phyloP scores from a whole-genome alignment of 1,140 invertebrate species.

The Ostrea edulis region DNA sequence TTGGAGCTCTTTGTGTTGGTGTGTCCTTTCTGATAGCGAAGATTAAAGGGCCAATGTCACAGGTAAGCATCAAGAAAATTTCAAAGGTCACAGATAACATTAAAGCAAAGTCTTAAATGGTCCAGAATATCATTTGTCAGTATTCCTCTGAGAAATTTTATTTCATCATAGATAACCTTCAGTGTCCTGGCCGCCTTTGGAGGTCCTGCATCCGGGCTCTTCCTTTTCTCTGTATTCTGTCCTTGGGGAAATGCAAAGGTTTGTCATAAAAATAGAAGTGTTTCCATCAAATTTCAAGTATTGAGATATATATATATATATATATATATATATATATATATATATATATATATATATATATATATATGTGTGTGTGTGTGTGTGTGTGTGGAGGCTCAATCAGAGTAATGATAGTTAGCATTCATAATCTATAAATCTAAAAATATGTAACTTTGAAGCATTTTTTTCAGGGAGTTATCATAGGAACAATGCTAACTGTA shows the following conservation, averaged over 20 bases:
- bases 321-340: no score
- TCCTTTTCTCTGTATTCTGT: constrained; percentile 72
- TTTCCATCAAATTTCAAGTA: no score
- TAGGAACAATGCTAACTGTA: constrained; percentile 48
- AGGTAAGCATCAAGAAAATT: constrained; percentile 62
- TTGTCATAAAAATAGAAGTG: constrained; percentile 8
- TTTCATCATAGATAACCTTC: constrained; percentile 39
- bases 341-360: no score
- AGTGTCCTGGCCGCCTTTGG: constrained; percentile 68
- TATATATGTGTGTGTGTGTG: no score
- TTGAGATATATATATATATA: no score
- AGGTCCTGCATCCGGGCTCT: constrained; percentile 73
- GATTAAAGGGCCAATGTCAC: constrained; percentile 85
- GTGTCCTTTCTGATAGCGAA: constrained; percentile 87
- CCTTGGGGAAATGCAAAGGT: constrained; percentile 72
- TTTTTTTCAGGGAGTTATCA: constrained; percentile 54
- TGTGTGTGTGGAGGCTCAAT: background rate
- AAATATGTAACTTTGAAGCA: background rate
- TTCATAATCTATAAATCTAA: no score
- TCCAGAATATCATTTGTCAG: background rate
- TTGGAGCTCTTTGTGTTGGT: constrained; percentile 85
- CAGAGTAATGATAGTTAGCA: no score
- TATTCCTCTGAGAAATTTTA: no score
- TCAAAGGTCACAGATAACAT: no score
- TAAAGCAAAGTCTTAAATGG: no score